Base-by-base conservation (phyloP, 2,888 invertebrate species). In the Lepidocyrtoides sp. region DNA sequence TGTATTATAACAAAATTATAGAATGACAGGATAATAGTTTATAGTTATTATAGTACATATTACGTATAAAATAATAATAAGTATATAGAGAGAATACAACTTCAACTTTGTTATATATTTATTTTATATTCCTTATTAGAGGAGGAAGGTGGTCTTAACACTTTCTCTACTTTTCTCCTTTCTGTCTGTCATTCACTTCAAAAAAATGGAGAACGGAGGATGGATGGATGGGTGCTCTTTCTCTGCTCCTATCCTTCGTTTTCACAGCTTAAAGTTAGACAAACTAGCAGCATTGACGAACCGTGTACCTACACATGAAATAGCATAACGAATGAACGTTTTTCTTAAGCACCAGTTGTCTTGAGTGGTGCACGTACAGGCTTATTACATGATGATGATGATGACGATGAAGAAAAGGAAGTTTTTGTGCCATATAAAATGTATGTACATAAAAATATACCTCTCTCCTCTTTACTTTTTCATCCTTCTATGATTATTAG, bases 111-210 rank as follows among this genome's bases (percentile, higher is more conserved):
- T 54, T 48, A 54, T 54, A 72, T 54, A n/a, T 51, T 77, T 29
- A 14, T 29, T 20, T 66, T 77, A 77, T 26, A 29, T 48, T n/a
- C 48, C 29, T 54, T 77, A 77, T 86, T 86, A 86, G n/a, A n/a
- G n/a, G 75, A 75, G 63, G 44, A 41, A 86, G 86, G 86, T 86
- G 86, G 88, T 81, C 88, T 89, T 89, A 81, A 81, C 81, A 81
- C 57, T 89, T 82, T 89, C 88, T 81, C 81, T 29, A 51, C 88
- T 81, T 81, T 89, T 81, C 81, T 79, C 63, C 63, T 63, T 48
- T 63, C 81, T 89, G 88, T 89, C 88, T 89, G 88, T 89, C 88
- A 89, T 86, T 86, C 88, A 89, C 88, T 89, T 89, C 88, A n/a
- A 89, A 89, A 88, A 60, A 89, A 69, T 48, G 32, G 81, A 57